These are phyloP conservation scores for Varecia variegata DNA, from an alignment of 2,797 vertebrate genomes.

Conservation along the genomic window DNA sequence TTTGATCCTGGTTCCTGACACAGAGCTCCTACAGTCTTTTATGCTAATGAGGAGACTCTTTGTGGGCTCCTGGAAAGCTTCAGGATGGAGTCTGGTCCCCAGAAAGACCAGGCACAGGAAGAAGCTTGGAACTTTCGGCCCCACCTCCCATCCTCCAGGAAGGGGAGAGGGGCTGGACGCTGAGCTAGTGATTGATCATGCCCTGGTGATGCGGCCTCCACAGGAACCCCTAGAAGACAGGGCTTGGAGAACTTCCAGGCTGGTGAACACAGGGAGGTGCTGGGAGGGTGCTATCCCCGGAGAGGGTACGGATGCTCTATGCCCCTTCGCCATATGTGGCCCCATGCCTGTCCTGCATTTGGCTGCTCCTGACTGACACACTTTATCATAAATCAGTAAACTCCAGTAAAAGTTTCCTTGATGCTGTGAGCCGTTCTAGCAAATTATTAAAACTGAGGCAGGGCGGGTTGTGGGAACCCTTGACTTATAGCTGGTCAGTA, in stretches of 20 bases:
- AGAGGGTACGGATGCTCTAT: background rate
- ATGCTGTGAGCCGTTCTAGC: background rate
- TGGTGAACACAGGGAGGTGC: background rate
- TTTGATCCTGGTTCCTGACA: background rate
- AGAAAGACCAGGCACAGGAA: background rate
- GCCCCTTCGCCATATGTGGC: no score
- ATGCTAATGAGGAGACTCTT: background rate
- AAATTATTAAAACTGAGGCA: background rate
- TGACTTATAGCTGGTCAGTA: background rate
- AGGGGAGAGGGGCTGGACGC: background rate
- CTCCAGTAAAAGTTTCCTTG: background rate
- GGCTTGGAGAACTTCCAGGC: background rate
- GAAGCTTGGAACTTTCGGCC: background rate
- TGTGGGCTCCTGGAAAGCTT: background rate
- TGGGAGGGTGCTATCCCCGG: no score
- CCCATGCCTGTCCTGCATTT: background rate
- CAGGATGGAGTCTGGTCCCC: background rate
- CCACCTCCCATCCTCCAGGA: background rate
- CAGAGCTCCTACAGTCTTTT: background rate
- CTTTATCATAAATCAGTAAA: background rate
- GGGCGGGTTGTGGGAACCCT: background rate
- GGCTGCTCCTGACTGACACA: background rate
- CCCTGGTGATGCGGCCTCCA: background rate
- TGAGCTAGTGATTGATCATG: no score
- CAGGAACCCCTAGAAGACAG: background rate